Evolutionary conservation across 2,888 invertebrate genomes (phyloP).

Genomic region (Rhynchonema sp.): DNA sequence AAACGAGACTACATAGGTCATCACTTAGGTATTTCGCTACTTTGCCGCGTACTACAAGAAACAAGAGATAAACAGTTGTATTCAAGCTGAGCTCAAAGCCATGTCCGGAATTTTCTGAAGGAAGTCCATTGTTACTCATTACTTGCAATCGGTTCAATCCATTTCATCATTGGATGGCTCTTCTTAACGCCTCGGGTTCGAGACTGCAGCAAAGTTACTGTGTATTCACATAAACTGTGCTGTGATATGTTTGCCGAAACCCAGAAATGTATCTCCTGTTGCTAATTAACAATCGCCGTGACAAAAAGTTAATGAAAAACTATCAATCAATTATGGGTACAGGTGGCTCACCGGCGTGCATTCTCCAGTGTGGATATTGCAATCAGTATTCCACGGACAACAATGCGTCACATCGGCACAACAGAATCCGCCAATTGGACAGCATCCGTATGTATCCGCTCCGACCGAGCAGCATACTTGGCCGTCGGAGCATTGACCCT

Average conservation of each 20-base stretch:
- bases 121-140: neutral
- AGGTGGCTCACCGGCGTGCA: neutral
- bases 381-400: neutral
- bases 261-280: neutral
- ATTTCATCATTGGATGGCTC: neutral
- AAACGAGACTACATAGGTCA: too few relatives aligned
- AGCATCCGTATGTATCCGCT: neutral
- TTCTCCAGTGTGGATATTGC: neutral
- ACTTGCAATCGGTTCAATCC: too few relatives aligned
- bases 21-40: too few relatives aligned
- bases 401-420: neutral
- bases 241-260: too few relatives aligned
- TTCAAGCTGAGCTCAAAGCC: neutral
- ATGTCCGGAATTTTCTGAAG: neutral
- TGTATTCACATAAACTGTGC: too few relatives aligned
- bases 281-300: neutral
- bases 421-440: neutral
- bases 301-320: neutral
- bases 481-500: neutral
- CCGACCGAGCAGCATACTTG: neutral
- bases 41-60: neutral
- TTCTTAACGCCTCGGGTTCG: too few relatives aligned
- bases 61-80: neutral
- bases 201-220: too few relatives aligned
- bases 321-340: too few relatives aligned